phyloP scores from a whole-genome alignment of 1,140 invertebrate species.

The Pectinophora gossypiella region DNA sequence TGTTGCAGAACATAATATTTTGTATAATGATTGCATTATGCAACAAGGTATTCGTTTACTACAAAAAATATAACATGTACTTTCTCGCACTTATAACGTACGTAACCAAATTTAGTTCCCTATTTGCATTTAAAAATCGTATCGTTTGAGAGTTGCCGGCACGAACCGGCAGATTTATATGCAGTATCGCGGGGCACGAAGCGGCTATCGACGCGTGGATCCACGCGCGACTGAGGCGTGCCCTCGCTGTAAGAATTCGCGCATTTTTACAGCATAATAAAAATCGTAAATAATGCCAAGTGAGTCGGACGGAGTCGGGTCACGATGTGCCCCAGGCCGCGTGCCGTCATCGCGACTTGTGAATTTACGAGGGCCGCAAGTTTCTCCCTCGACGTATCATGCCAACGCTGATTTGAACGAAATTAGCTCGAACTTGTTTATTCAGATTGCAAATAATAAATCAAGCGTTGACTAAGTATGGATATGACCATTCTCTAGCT shows the following conservation, averaged over 20 bases:
- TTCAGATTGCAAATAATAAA: not conserved
- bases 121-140: conserved; percentile 10
- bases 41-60: too few species aligned
- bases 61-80: too few species aligned
- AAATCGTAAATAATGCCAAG: conserved; percentile 63
- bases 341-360: conserved; percentile 53
- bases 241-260: conserved; percentile 51
- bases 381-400: conserved; percentile 31
- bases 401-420: conserved; percentile 32
- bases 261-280: conserved; percentile 67
- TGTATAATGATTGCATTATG: too few species aligned
- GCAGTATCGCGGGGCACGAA: conserved; percentile 45
- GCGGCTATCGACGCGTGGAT: conserved; percentile 63
- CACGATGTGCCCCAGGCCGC: conserved; percentile 55
- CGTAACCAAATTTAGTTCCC: not conserved
- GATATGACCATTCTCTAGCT: conserved; percentile 11
- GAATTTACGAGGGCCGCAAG: conserved; percentile 53
- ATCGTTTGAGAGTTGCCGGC: conserved; percentile 18
- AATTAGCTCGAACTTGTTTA: conserved; percentile 25
- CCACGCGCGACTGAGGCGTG: conserved; percentile 54
- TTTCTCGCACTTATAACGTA: too few species aligned
- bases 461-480: conserved; percentile 10
- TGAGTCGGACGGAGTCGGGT: conserved; percentile 49
- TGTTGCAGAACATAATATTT: too few species aligned
- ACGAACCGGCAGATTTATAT: conserved; percentile 35